A percentile compares a stretch with the other conserved stretches of the same genome.
phyloP scores from a whole-genome alignment of 2,888 invertebrate species.

The Trachelus tabidus region DNA sequence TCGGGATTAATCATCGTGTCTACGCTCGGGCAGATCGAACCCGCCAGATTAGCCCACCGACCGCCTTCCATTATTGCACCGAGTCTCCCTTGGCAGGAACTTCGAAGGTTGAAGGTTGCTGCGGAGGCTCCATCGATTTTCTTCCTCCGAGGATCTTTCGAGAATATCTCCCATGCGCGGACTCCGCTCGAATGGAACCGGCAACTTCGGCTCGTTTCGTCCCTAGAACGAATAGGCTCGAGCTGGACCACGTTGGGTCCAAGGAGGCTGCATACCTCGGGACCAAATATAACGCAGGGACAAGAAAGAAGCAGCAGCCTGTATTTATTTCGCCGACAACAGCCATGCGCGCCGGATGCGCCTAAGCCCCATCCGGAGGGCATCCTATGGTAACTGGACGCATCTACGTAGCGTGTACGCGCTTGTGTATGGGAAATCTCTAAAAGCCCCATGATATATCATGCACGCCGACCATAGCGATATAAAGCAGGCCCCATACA shows the following conservation, averaged over 20 bases:
- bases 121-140: no score
- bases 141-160: no score
- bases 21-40: not conserved
- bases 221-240: no score
- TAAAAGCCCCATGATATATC: conserved; percentile 3
- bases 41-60: not conserved
- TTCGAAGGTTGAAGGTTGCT: no score
- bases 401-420: not conserved
- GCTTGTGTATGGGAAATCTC: conserved; percentile 1
- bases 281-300: no score
- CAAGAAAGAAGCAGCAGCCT: not conserved
- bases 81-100: no score
- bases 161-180: no score
- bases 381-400: not conserved
- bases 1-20: conserved; percentile 3
- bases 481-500: no score
- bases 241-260: no score
- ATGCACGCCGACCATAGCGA: not conserved
- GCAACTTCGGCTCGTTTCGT: no score
- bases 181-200: no score
- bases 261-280: no score
- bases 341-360: conserved; percentile 4
- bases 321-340: conserved; percentile 5
- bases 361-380: not conserved
- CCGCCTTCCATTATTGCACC: not conserved